Evolutionary conservation across 1,140 invertebrate genomes (phyloP).

Genomic region (Hycleus phaleratus): DNA sequence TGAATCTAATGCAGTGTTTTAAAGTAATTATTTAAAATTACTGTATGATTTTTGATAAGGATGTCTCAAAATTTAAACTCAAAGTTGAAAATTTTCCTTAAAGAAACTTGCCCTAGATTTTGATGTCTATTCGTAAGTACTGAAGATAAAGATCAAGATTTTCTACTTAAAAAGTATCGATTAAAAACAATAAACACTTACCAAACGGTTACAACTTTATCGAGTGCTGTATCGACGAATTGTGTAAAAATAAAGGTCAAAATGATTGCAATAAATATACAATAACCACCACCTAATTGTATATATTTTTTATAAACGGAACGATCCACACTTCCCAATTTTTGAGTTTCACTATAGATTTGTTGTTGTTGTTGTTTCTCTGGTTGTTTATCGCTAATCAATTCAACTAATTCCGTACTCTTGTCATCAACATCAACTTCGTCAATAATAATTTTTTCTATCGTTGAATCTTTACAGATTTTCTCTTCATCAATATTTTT

Average conservation of each 20-base stretch:
- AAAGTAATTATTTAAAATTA: too few relatives aligned
- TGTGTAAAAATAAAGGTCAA: not conserved
- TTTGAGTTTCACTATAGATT: not conserved
- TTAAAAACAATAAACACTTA: not conserved
- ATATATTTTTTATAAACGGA: constrained; percentile 3
- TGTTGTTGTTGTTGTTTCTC: not conserved
- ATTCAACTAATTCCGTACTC: too few relatives aligned
- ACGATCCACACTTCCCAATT: not conserved
- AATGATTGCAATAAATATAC: not conserved
- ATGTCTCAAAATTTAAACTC: too few relatives aligned
- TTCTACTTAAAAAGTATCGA: not conserved
- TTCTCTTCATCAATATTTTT: not conserved
- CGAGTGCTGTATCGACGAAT: not conserved
- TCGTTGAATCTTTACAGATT: not conserved
- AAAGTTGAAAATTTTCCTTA: too few relatives aligned
- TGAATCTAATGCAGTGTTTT: too few relatives aligned
- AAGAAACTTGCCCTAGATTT: too few relatives aligned
- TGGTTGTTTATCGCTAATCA: not conserved
- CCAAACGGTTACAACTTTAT: constrained; percentile 1
- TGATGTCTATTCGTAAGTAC: too few relatives aligned
- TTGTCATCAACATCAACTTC: too few relatives aligned
- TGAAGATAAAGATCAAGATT: not conserved
- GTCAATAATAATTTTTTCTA: too few relatives aligned
- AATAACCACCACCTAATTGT: not conserved
- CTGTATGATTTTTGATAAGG: too few relatives aligned